Evolutionary conservation across 2,888 invertebrate species (phyloP).

Genomic region (Eudemis profundana): DNA sequence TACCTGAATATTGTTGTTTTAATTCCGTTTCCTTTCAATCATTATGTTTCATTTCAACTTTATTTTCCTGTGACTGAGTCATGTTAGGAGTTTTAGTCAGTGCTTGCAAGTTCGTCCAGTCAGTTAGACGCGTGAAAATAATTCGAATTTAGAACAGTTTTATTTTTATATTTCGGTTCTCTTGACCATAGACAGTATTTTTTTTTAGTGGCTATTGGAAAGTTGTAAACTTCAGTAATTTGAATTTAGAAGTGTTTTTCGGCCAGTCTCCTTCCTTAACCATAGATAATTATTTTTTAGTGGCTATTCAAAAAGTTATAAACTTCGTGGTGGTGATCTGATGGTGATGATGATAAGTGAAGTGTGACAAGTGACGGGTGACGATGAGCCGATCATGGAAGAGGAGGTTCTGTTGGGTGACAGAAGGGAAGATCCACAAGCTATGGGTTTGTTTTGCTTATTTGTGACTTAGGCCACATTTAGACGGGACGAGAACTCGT

Average conservation of each 20-base stretch:
- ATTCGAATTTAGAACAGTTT: not conserved
- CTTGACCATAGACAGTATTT: too few relatives aligned
- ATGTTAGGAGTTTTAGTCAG: conserved; percentile 9
- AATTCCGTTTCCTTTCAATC: not conserved
- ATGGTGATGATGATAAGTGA: conserved; percentile 38
- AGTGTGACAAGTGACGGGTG: conserved; percentile 50
- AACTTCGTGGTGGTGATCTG: conserved; percentile 1
- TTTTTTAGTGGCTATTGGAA: too few relatives aligned
- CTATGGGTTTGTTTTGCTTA: conserved; percentile 70
- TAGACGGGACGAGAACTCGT: too few relatives aligned
- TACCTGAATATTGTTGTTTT: conserved; percentile 18
- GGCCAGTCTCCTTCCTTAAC: conserved; percentile 22
- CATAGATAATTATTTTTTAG: conserved; percentile 5
- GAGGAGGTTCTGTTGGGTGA: conserved; percentile 69
- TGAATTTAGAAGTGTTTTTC: not conserved
- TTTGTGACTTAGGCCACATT: too few relatives aligned
- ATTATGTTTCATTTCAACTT: conserved; percentile 1
- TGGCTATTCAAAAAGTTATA: conserved; percentile 16
- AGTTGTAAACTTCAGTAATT: too few relatives aligned
- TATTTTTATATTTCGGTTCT: not conserved
- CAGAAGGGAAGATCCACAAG: conserved; percentile 65
- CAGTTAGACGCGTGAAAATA: conserved; percentile 2
- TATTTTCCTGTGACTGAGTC: conserved; percentile 24
- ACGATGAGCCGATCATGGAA: conserved; percentile 74
- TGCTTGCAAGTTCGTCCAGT: conserved; percentile 5